Conservation (phyloP, 2,797 vertebrate species). For the Bucorvus abyssinicus region DNA sequence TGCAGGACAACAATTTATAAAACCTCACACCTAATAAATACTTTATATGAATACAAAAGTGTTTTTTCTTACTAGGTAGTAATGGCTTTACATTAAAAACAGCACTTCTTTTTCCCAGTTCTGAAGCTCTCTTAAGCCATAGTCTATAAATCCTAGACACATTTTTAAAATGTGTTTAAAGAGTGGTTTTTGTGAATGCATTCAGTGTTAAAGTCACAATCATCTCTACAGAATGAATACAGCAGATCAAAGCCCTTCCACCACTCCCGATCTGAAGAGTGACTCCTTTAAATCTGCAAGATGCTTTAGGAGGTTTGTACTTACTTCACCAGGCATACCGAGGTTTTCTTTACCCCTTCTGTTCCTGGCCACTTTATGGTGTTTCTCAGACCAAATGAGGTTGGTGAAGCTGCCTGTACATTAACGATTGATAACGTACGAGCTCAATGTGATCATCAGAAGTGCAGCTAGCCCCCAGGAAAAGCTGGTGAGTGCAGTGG, state of each 20-base stretch:
- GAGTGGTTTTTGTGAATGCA: not conserved
- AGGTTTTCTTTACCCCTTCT: not conserved
- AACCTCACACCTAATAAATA: constrained; percentile 80
- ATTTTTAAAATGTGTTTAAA: constrained; percentile 23
- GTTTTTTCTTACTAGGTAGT: constrained; percentile 70
- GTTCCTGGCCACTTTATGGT: not conserved
- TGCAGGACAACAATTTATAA: constrained; percentile 77
- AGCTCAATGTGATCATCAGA: not conserved
- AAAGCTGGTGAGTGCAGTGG: not conserved
- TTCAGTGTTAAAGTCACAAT: not conserved
- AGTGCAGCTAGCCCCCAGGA: not conserved
- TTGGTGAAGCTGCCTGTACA: not conserved
- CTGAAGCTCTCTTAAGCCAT: not conserved
- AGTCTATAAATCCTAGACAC: constrained; percentile 29
- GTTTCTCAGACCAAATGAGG: not conserved
- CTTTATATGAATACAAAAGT: constrained; percentile 75
- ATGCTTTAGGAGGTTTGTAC: not conserved
- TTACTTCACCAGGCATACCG: not conserved
- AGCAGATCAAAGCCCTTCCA: not conserved
- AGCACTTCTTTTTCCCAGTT: constrained; percentile 21
- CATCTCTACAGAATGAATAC: not conserved
- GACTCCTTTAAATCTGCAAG: not conserved
- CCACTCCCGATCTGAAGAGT: not conserved
- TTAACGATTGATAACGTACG: not conserved
- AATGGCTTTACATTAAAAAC: constrained; percentile 64